Evolutionary conservation across 1,140 invertebrate species (phyloP).

Genomic region (Eurosta solidaginis): DNA sequence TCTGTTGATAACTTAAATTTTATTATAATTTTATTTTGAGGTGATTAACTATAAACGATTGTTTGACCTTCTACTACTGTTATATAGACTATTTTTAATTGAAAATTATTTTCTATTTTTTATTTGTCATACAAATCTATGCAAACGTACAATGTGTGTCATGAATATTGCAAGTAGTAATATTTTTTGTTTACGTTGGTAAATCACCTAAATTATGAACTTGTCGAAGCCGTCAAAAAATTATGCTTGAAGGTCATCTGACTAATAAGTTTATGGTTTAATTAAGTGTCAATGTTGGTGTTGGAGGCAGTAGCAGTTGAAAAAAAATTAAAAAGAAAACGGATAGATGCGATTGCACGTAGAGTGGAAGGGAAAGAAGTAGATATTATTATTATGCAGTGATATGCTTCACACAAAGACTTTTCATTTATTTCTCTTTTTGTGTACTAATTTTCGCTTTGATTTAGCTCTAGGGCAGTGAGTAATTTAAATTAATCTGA

Average conservation of each 20-base stretch:
- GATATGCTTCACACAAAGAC: not conserved
- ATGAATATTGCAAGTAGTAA: too few relatives aligned
- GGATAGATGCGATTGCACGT: not conserved
- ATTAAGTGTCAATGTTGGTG: constrained; percentile 3
- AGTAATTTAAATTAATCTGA: not conserved
- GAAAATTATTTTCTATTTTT: too few relatives aligned
- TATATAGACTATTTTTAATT: too few relatives aligned
- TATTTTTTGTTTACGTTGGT: too few relatives aligned
- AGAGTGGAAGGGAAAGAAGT: not conserved
- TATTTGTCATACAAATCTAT: too few relatives aligned
- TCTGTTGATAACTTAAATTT: too few relatives aligned
- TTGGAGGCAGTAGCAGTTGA: not conserved
- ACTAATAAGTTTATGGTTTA: not conserved
- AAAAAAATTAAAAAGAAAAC: not conserved
- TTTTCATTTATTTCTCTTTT: not conserved
- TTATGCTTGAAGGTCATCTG: constrained; percentile 18
- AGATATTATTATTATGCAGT: not conserved
- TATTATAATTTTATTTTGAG: too few relatives aligned
- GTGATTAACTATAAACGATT: too few relatives aligned
- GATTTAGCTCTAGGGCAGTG: not conserved
- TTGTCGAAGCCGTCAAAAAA: constrained; percentile 13
- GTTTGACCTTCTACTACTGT: too few relatives aligned
- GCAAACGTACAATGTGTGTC: too few relatives aligned
- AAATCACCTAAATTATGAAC: not conserved
- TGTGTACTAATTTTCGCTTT: not conserved